Evolutionary conservation across 2,113 vertebrate species (phyloP), one percentile per base, ranked within the genome.

Genomic region (Alosa alosa): DNA sequence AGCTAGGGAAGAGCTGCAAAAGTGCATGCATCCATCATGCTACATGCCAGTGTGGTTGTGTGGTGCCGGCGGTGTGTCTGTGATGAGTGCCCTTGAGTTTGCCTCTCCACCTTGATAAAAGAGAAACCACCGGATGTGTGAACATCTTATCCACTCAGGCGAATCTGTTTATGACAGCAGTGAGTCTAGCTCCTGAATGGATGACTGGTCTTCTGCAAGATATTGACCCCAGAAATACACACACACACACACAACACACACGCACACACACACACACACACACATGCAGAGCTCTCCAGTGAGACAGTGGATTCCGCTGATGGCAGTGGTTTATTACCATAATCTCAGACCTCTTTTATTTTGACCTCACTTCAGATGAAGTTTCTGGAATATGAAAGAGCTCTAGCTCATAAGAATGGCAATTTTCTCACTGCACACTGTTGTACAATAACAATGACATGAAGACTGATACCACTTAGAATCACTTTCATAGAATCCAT

Each of bases 81-180:
- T 39, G 72, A 39, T 36, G 72, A 1, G 31, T 31, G 64, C 15
- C 72, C 36, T 36, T 78, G 72, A 39, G 31, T 78, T 39, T 13
- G 72, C 72, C 22, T 72, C 22, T 31, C 64, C 64, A 72, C n/a
- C 36, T 78, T 78, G 72, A 78, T 78, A 17, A 78, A 78, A 78
- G 72, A 39, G 31, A 78, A 78, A 78, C 36, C 72, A 78, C 31
- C 11, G 72, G 72, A 78, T 39, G 31, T 78, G 72, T 78, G 25
- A 78, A 36, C 25, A 36, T 78, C 72, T 17, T 78, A 78, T 39
- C 72, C 64, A 68, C n/a, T 68, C 64, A 13, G 72, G 72, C 31
- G 72, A 78, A 39, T 78, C 36, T 78, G 31, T 78, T 78, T 78
- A 78, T 78, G 72, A 39, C 25, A 78, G 31, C 72, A 15, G 72